Conservation (phyloP, 2,113 vertebrate species). For the Petaurus breviceps region DNA sequence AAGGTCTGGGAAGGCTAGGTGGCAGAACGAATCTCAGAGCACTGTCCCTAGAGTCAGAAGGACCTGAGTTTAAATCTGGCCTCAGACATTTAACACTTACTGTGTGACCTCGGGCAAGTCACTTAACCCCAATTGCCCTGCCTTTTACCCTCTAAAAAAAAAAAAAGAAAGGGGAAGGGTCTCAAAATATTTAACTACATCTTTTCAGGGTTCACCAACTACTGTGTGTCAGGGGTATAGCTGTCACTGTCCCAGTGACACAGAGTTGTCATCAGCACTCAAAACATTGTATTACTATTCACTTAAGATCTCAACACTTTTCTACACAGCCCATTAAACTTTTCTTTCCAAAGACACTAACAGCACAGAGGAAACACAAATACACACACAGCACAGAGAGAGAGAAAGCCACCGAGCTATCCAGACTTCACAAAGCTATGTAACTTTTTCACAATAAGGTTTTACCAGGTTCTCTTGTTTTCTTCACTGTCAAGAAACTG, state of each 20-base stretch:
- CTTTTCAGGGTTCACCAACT: background rate
- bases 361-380: background rate
- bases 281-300: background rate
- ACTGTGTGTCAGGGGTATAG: background rate
- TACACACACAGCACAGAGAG: background rate
- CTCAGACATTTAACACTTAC: too few species aligned
- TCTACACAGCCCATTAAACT: background rate
- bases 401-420: too few species aligned
- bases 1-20: too few species aligned
- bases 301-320: background rate
- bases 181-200: background rate
- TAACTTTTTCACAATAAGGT: background rate
- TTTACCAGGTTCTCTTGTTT: background rate
- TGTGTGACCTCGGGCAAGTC: too few species aligned
- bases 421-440: background rate
- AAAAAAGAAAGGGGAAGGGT: background rate
- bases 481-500: background rate
- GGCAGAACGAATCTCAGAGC: too few species aligned
- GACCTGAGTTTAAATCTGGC: too few species aligned
- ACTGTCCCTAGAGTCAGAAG: too few species aligned
- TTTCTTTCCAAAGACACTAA: background rate
- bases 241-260: background rate
- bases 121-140: too few species aligned
- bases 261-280: background rate
- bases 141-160: too few species aligned